A percentile compares a stretch with the other conserved stretches of the same genome.
Evolutionary conservation across 1,140 invertebrate species (phyloP).

Genomic region (Acromyrmex heyeri): DNA sequence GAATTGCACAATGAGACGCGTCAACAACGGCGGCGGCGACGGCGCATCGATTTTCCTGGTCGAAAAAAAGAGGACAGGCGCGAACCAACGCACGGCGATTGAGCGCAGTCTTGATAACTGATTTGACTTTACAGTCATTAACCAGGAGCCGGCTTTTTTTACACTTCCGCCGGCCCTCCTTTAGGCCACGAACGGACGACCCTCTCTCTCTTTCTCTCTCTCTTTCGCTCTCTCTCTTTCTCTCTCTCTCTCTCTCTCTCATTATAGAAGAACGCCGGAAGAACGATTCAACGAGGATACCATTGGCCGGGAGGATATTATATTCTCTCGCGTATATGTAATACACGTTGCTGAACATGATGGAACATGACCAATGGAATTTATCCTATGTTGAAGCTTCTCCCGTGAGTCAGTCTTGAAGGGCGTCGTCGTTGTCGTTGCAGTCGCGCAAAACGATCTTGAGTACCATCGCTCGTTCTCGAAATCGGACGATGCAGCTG

Average conservation of each 20-base stretch:
- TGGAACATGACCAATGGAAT: slow-evolving; percentile 37
- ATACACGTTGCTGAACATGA: slow-evolving; percentile 45
- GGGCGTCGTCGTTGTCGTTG: slow-evolving; percentile 63
- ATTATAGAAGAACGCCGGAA: slow-evolving; percentile 56
- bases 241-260: neutral
- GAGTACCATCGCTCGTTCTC: slow-evolving; percentile 55
- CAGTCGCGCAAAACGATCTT: slow-evolving; percentile 30
- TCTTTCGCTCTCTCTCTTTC: neutral
- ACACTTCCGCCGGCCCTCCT: slow-evolving; percentile 33
- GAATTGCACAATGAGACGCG: slow-evolving; percentile 63
- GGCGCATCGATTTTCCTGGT: slow-evolving; percentile 24
- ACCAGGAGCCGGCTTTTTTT: slow-evolving; percentile 36
- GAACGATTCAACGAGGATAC: slow-evolving; percentile 46
- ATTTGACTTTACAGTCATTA: slow-evolving; percentile 37
- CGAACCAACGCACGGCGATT: slow-evolving; percentile 60
- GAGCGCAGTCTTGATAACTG: slow-evolving; percentile 54
- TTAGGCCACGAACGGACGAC: slow-evolving; percentile 62
- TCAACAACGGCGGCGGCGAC: slow-evolving; percentile 38
- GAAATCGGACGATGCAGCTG: slow-evolving; percentile 43
- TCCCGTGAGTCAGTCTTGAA: slow-evolving; percentile 76
- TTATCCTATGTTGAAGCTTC: slow-evolving; percentile 65
- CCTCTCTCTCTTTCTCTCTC: slow-evolving; percentile 21
- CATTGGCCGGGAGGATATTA: slow-evolving; percentile 37
- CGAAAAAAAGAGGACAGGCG: slow-evolving; percentile 24
- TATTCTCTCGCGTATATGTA: neutral